Conservation (phyloP, 1,140 invertebrate genomes). For the Bombus pascuorum region DNA sequence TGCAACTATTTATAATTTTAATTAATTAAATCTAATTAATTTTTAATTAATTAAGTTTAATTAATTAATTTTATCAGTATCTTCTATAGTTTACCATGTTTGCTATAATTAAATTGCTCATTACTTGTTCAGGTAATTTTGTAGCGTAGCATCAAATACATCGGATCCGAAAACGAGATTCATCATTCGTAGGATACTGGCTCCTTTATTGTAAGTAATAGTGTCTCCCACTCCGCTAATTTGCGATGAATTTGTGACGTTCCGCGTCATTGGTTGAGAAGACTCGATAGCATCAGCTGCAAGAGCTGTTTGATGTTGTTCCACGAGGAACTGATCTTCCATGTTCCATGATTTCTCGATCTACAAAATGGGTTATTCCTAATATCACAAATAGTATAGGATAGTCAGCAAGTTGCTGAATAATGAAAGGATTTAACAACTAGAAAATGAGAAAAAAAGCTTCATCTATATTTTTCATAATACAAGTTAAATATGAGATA, state of each 20-base stretch:
- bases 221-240: constrained; percentile 86
- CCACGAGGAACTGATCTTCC: constrained; percentile 82
- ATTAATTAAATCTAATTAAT: no score
- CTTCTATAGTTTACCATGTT: not conserved
- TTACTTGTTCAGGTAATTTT: constrained; percentile 83
- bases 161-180: constrained; percentile 86
- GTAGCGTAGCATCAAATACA: constrained; percentile 85
- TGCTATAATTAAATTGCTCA: not conserved
- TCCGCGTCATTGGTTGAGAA: constrained; percentile 71
- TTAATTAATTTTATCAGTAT: not conserved
- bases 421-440: not conserved
- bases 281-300: constrained; percentile 65
- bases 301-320: constrained; percentile 68
- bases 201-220: constrained; percentile 89
- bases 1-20: not conserved
- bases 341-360: constrained; percentile 82
- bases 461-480: not conserved
- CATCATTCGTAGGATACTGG: constrained; percentile 90
- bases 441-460: not conserved
- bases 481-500: no score
- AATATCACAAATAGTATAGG: not conserved
- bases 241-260: constrained; percentile 78
- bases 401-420: no score
- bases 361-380: constrained; percentile 42
- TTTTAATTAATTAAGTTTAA: no score